Conservation (phyloP, 2,113 vertebrate species). For the Xiphophorus hellerii region DNA sequence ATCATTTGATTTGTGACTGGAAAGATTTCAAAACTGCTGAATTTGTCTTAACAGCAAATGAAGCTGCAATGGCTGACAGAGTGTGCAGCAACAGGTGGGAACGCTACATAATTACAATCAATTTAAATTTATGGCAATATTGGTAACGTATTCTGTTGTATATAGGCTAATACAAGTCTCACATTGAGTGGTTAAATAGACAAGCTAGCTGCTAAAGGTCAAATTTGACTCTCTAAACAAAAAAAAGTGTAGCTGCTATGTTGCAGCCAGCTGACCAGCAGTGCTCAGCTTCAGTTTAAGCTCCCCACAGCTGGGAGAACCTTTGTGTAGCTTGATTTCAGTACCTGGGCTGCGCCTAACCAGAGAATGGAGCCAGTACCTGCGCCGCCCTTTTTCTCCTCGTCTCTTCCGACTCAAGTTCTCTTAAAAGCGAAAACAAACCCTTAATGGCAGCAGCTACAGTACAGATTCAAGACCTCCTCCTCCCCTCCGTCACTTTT, state of each 20-base stretch:
- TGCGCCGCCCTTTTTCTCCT: constrained; percentile 82
- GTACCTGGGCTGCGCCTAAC: constrained; percentile 15
- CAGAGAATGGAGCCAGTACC: constrained; percentile 68
- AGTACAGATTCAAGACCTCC: constrained; percentile 52
- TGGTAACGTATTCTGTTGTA: no score
- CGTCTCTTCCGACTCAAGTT: constrained; percentile 66
- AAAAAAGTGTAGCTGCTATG: no score
- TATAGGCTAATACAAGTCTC: no score
- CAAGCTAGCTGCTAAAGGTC: no score
- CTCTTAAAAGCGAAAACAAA: constrained; percentile 56
- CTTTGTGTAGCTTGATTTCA: background rate
- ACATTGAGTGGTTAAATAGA: no score
- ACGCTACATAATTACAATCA: no score
- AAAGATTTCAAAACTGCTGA: background rate
- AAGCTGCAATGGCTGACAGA: background rate
- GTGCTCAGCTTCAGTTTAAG: no score
- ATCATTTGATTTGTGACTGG: background rate
- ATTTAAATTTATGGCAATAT: no score
- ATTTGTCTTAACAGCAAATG: background rate
- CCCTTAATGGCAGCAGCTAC: constrained; percentile 58
- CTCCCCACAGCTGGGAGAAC: no score
- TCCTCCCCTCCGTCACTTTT: constrained; percentile 39
- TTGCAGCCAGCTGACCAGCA: background rate
- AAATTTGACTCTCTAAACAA: no score
- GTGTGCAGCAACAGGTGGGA: no score